phyloP scores from a whole-genome alignment of 2,113 vertebrate genomes.

The Osmerus eperlanus region DNA sequence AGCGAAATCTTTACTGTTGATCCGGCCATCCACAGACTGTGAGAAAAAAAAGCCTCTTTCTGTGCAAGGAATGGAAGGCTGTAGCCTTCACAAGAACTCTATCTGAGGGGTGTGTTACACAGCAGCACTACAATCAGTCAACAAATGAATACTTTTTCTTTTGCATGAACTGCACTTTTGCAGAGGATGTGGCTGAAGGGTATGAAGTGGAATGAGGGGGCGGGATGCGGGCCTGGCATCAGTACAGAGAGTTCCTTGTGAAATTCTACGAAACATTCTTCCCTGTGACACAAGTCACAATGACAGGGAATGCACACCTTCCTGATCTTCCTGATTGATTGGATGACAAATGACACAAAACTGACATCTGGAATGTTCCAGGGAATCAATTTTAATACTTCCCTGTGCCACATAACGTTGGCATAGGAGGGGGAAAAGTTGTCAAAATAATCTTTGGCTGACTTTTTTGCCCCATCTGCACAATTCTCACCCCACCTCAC shows the following conservation, averaged over 20 bases:
- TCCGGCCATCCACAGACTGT: constrained; percentile 51
- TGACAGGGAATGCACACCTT: background rate
- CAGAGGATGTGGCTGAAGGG: too few species aligned
- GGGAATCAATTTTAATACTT: background rate
- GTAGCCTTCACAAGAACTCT: constrained; percentile 34
- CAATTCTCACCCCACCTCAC: background rate
- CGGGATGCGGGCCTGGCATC: background rate
- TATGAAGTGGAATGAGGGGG: too few species aligned
- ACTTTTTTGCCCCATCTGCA: constrained; percentile 20
- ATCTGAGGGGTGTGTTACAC: constrained; percentile 19
- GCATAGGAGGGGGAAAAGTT: constrained; percentile 17
- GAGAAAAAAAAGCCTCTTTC: constrained; percentile 50
- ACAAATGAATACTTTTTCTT: background rate
- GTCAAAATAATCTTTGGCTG: constrained; percentile 21
- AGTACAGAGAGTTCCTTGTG: background rate
- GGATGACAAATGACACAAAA: constrained; percentile 18
- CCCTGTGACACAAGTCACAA: background rate
- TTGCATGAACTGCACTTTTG: background rate
- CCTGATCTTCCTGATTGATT: background rate
- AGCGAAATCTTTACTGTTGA: constrained; percentile 52
- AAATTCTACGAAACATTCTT: background rate
- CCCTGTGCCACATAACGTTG: constrained; percentile 9
- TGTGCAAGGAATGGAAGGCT: constrained; percentile 57
- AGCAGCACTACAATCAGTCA: constrained; percentile 6
- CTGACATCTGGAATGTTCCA: background rate